Evolutionary conservation across 2,888 invertebrate species (phyloP), one percentile per base, ranked within the genome.

Genomic region (Megaustenia siamemsis): DNA sequence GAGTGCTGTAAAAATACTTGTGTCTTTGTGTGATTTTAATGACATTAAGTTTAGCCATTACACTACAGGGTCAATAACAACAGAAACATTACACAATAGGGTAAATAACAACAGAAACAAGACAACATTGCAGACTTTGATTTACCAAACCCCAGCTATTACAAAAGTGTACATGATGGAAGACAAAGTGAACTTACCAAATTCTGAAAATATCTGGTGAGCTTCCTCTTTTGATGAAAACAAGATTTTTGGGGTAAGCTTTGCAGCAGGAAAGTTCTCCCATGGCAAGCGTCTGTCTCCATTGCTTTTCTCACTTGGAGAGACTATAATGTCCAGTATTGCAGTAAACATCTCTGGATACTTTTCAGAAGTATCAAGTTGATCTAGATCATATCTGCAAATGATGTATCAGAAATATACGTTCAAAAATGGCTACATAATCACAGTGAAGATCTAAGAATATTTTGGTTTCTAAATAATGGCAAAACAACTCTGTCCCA

Each of bases 341-440:
- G 92, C 91, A 45, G 85, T 86, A 88, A 94, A 94, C 66, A 89
- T 87, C 53, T 93, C 93, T 8, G 93, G 93, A 86, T 93, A 93
- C 82, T 94, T 94, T 82, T 94, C 94, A 40, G 91, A 87, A 10
- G 92, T 90, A 86, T 94, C 94, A 45, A 93, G 84, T 86, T 92
- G 92, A 86, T 94, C 94, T 68, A 94, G 87, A 66, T 94, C 93
- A 88, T 89, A 90, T 83, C 93, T 93, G 85, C 24, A 88, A 21
- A 69, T 21, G 49, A 32, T 5, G 32, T 28, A 21, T 12, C 45
- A 45, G 12, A 45, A 45, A 12, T 45, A 12, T 45, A n/a, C n/a
- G n/a, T 12, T 45, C 45, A 4, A 56, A 56, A 56, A 56, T 24
- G 24, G 56, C 24, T 21, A 56, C 24, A 56, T 4, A 56, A 56